Evolutionary conservation across 2,888 invertebrate species (phyloP), one percentile per base, ranked within the genome.

Genomic region (Brachycybe producta): DNA sequence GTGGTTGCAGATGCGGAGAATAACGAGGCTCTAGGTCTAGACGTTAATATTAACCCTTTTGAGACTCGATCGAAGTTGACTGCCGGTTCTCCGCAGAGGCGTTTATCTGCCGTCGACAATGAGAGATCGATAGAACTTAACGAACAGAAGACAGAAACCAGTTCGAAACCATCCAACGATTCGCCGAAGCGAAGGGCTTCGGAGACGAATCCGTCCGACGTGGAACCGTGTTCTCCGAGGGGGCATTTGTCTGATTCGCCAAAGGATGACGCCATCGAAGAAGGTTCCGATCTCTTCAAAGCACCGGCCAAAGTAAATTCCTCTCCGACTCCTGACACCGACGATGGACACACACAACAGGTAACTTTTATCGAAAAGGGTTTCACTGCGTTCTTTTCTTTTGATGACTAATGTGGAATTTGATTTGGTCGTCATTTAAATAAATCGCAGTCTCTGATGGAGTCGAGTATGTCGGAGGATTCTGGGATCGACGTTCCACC

Each of bases 401-500:
- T n/a, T 30, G n/a, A 30, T 30, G 8, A 17, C 5, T 11, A 13
- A 38, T 13, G 7, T 38, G 15, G 8, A 8, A 26, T 23, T 15
- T 43, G 13, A 28, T 17, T 17, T 8, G 17, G 15, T 43, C 26
- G 17, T 15, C 41, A n/a, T 28, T 27, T 26, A n/a, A 28, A 17
- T 43, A 38, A 5, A 11, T n/a, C 38, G 8, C 23, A 45, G 45
- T 34, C 35, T 45, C 35, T 45, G n/a, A 24, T 45, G 32, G 45
- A 45, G 17, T 45, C 45, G 2, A 45, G 34, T n/a, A 45, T 45
- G 21, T 45, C 45, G 7, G 3, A 34, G 24, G 45, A 45, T 45
- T 45, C 45, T 45, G 45, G 45, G 4, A 45, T 45, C 23, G 45
- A 45, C 5, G 45, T 27, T 15, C n/a, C 24, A 8, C 19, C 23